Evolutionary conservation across 1,140 invertebrate genomes (phyloP), one percentile per base, ranked within the genome.

Genomic region (Calephelis virginiensis): DNA sequence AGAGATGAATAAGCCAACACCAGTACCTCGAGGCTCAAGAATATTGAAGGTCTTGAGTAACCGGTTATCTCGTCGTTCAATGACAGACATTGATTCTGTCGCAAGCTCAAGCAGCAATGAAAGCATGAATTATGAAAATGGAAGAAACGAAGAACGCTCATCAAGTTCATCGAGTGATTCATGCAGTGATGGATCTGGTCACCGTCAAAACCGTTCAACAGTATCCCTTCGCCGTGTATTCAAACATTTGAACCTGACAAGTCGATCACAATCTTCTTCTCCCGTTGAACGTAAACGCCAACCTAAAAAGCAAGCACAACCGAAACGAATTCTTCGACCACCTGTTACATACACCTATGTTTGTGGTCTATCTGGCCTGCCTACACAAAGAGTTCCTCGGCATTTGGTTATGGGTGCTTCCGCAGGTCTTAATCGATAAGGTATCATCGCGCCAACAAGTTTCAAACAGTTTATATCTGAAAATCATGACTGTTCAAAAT

Each of bases 301-400:
- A 63, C 85, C 84, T 0, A 94, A 94, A 81, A 94, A 95, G 73
- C 94, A 94, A 61, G 83, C 90, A 4, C 40, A 43, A 43, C 40
- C 40, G 8, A 43, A 43, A 43, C 40, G 93, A 50, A 96, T 96
- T 47, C 89, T 96, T 5, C 89, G 96, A 28, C 93, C 95, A 37
- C 95, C 95, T 0, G 93, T 96, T 0, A 93, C 94, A 0, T 96
- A 96, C 82, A 96, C 94, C 3, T 96, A 96, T 80, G 93, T 96
- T 1, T 93, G 94, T 67, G 96, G 96, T 49, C 91, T 96, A 60
- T 96, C 95, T 3, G 96, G 96, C 1, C 85, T 96, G 13, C 95
- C 95, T 0, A 96, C 95, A 2, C 95, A 96, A 79, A 92, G 95
- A 75, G 94, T 96, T 5, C 95, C 95, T 0, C 92, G 93, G 60